Conservation (phyloP, 2,113 vertebrate genomes). For the Hyla sarda region DNA sequence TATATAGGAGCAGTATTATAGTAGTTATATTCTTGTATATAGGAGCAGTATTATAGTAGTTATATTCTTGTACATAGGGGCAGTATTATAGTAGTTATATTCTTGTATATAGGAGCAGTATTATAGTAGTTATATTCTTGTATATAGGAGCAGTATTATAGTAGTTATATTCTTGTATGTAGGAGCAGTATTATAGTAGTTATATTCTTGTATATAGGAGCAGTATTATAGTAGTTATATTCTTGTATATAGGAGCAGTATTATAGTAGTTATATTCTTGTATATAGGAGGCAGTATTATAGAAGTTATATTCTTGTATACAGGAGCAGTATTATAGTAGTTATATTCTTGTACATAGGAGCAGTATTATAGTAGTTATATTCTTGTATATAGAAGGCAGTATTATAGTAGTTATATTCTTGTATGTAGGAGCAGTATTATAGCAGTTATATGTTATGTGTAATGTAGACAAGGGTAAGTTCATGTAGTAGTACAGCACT, state of each 20-base stretch:
- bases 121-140: slow-evolving; percentile 4
- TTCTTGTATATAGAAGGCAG: neutral
- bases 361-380: slow-evolving; percentile 19
- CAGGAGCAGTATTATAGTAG: neutral
- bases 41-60: neutral
- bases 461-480: neutral
- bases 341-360: neutral
- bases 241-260: neutral
- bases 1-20: slow-evolving; percentile 1
- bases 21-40: slow-evolving; percentile 16
- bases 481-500: neutral
- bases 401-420: neutral
- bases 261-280: slow-evolving; percentile 6
- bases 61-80: too few species aligned
- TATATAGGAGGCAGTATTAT: neutral
- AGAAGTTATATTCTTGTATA: neutral
- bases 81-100: neutral
- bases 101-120: neutral
- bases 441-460: neutral
- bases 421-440: neutral
- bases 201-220: slow-evolving; percentile 5
- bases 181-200: slow-evolving; percentile 6
- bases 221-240: neutral
- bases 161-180: neutral
- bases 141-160: slow-evolving; percentile 3